Conservation (phyloP, 2,797 vertebrate genomes). For the Alosa sapidissima region DNA sequence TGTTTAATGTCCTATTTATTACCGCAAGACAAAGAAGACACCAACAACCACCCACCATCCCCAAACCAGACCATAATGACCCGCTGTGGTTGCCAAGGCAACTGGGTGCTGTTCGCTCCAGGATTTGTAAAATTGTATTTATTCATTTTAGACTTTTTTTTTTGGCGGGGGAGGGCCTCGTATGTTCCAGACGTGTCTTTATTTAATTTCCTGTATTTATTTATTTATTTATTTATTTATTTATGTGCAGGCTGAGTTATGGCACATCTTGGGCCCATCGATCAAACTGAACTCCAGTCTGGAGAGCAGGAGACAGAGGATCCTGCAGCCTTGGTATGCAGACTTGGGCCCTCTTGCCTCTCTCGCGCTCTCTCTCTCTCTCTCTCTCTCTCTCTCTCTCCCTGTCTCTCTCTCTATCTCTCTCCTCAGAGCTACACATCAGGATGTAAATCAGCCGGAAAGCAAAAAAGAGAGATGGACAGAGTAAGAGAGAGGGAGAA, state of each 20-base stretch:
- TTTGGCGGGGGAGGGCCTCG: background rate
- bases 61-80: background rate
- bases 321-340: conserved; percentile 54
- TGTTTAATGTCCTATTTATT: background rate
- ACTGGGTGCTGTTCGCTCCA: background rate
- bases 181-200: background rate
- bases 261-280: conserved; percentile 55
- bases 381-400: conserved; percentile 31
- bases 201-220: conserved; percentile 20
- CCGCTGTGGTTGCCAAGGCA: conserved; percentile 15
- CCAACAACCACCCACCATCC: background rate
- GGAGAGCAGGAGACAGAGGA: conserved; percentile 49
- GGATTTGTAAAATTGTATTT: background rate
- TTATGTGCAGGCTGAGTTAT: conserved; percentile 51
- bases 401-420: background rate
- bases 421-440: conserved; percentile 55
- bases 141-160: background rate
- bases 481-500: conserved; percentile 32
- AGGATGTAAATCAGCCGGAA: conserved; percentile 62
- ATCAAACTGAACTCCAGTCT: conserved; percentile 53
- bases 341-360: conserved; percentile 43
- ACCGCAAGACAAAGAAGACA: background rate
- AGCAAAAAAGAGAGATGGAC: conserved; percentile 29
- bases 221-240: conserved; percentile 49
- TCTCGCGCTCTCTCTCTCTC: conserved; percentile 15